These are phyloP conservation scores for Drosophila anceps DNA, from an alignment of 2,888 invertebrate genomes.

Conservation along the genomic window DNA sequence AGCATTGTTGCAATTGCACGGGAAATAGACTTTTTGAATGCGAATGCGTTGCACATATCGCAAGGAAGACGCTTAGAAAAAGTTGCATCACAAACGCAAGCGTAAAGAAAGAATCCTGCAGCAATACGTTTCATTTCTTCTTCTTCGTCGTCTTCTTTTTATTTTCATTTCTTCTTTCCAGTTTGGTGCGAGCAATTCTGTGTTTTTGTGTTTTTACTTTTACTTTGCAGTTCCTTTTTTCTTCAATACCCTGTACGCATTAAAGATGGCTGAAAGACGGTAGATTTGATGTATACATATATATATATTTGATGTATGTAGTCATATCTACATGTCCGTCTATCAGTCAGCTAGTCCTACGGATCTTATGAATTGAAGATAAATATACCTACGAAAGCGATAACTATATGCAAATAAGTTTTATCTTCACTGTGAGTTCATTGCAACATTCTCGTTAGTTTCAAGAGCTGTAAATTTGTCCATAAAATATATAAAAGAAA, in stretches of 20 bases:
- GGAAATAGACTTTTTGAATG: conserved; percentile 80
- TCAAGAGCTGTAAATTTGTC: neutral
- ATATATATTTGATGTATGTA: too few relatives aligned
- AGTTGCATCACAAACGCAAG: conserved; percentile 34
- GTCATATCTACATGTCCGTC: neutral
- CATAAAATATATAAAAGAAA: too few relatives aligned
- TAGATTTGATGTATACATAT: too few relatives aligned
- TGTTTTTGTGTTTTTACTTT: conserved; percentile 45
- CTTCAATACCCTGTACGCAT: neutral
- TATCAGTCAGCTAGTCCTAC: neutral
- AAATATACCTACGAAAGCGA: too few relatives aligned
- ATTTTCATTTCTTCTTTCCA: conserved; percentile 10
- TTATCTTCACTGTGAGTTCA: neutral
- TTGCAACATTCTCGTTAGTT: neutral
- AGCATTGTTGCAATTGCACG: conserved; percentile 78
- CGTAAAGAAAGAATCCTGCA: conserved; percentile 48
- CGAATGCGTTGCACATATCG: conserved; percentile 74
- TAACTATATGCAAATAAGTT: neutral
- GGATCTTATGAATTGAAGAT: too few relatives aligned
- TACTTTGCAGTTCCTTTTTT: conserved; percentile 49
- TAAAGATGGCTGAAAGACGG: neutral
- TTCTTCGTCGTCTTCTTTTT: conserved; percentile 2
- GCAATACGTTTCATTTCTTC: conserved; percentile 56
- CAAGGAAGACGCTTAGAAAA: conserved; percentile 72
- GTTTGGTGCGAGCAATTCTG: conserved; percentile 40